A percentile compares a stretch with the other conserved stretches of the same genome.
These are phyloP conservation scores for Plodia interpunctella DNA, from an alignment of 1,140 invertebrate genomes.

Conservation along the genomic window DNA sequence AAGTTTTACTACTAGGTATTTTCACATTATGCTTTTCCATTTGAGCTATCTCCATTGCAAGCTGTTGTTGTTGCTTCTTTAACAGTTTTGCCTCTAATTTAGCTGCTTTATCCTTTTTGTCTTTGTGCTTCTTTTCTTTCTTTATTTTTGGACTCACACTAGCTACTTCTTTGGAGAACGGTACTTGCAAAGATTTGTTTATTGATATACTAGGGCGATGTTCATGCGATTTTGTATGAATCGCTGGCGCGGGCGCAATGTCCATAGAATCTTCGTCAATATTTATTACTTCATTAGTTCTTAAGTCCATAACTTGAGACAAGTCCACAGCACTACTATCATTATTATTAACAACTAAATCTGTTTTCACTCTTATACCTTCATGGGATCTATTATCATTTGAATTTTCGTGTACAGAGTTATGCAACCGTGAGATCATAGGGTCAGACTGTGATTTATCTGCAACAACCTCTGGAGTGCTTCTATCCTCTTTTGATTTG, in stretches of 20 bases:
- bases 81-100: slow-evolving; percentile 69
- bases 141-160: slow-evolving; percentile 73
- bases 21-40: slow-evolving; percentile 61
- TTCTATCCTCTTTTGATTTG: slow-evolving; percentile 84
- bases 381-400: slow-evolving; percentile 37
- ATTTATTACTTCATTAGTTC: slow-evolving; percentile 68
- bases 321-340: slow-evolving; percentile 70
- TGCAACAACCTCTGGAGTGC: slow-evolving; percentile 65
- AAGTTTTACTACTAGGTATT: slow-evolving; percentile 49
- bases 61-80: slow-evolving; percentile 68
- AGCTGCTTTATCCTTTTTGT: slow-evolving; percentile 79
- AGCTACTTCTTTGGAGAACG: slow-evolving; percentile 65
- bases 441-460: slow-evolving; percentile 75
- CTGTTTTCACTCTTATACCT: slow-evolving; percentile 52
- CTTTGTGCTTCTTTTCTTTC: slow-evolving; percentile 82
- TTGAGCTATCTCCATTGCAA: slow-evolving; percentile 60
- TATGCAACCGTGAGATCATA: slow-evolving; percentile 67
- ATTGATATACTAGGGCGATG: slow-evolving; percentile 52
- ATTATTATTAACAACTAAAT: slow-evolving; percentile 68
- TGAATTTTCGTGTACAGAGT: slow-evolving; percentile 47
- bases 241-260: slow-evolving; percentile 30
- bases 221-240: slow-evolving; percentile 19
- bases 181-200: slow-evolving; percentile 59
- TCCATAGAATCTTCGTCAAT: slow-evolving; percentile 72
- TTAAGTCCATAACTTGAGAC: slow-evolving; percentile 66